Evolutionary conservation across 2,797 vertebrate species (phyloP), one percentile per base, ranked within the genome.

Genomic region (Sebastes umbrosus): DNA sequence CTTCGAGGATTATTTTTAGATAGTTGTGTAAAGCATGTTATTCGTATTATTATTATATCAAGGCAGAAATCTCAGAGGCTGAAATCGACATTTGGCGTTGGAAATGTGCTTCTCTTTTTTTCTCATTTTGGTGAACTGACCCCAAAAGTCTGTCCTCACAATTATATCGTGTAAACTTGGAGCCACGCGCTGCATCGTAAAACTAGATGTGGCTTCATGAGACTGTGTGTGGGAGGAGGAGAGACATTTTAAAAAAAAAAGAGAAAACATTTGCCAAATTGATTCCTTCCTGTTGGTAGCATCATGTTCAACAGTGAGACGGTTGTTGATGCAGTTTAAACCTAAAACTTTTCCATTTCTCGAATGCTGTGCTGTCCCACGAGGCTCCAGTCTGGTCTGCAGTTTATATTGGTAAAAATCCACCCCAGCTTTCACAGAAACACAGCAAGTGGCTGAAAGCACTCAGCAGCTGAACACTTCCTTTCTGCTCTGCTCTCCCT

Each of bases 381-480:
- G 64, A 66, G 67, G 82, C 57, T 75, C 43, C 31, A n/a, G 52
- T 54, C 39, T 82, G 69, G 24, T 74, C 39, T 16, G 69, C 70
- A 69, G 70, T 64, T 74, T 69, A 32, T 31, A 29, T 10, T 24
- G 36, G 20, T 6, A 36, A 65, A 77, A 77, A 73, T 59, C 63
- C 63, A 59, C n/a, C 55, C 39, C 39, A 76, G 52, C 46, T 34
- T 67, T 66, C 31, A 73, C 68, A 69, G 22, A 80, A 46, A 57
- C 71, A 76, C 36, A 73, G 25, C 8, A 6, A 72, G 59, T 12
- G 62, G 59, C 46, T 86, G 70, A 74, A 85, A 75, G 74, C 73
- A 77, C 75, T 80, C 69, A 50, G 16, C 29, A 34, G 27, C 69
- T 75, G 58, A 84, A 73, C 73, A 58, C 82, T 32, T 82, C 68